phyloP scores from a whole-genome alignment of 2,888 invertebrate genomes.

The Sialis lutaria region DNA sequence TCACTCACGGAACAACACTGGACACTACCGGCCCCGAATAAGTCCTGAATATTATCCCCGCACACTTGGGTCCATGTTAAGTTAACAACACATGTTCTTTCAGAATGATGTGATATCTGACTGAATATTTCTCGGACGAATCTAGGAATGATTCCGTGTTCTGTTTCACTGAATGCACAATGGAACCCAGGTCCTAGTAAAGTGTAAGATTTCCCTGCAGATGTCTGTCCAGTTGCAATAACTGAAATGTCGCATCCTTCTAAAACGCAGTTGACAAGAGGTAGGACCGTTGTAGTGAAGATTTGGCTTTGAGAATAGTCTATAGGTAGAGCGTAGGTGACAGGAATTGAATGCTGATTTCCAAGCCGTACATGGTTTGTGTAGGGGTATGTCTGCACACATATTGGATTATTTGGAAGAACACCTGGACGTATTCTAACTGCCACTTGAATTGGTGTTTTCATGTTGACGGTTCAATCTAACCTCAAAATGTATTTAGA shows the following conservation, averaged over 20 bases:
- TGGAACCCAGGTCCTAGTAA: slow-evolving; percentile 50
- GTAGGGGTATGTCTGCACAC: slow-evolving; percentile 38
- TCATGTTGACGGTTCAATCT: slow-evolving; percentile 28
- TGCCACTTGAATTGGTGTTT: slow-evolving; percentile 55
- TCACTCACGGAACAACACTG: slow-evolving; percentile 43
- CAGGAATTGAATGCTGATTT: slow-evolving; percentile 38
- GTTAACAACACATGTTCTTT: slow-evolving; percentile 45
- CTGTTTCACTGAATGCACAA: slow-evolving; percentile 42
- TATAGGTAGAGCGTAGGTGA: slow-evolving; percentile 34
- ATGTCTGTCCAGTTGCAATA: slow-evolving; percentile 44
- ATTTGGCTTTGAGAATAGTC: slow-evolving; percentile 45
- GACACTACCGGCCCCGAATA: slow-evolving; percentile 34
- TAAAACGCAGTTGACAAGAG: slow-evolving; percentile 45
- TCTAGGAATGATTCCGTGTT: slow-evolving; percentile 53
- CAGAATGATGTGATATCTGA: slow-evolving; percentile 42
- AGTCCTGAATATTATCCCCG: slow-evolving; percentile 41
- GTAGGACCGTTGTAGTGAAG: slow-evolving; percentile 44
- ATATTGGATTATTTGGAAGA: slow-evolving; percentile 33
- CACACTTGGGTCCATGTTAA: slow-evolving; percentile 59
- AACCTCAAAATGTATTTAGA: too few relatives aligned
- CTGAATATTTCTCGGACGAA: slow-evolving; percentile 55
- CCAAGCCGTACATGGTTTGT: slow-evolving; percentile 40
- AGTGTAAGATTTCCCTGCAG: slow-evolving; percentile 55
- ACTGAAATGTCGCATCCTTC: slow-evolving; percentile 64
- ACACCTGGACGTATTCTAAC: slow-evolving; percentile 45